Conservation (phyloP, 2,888 invertebrate species). For the Cheilosia scutellata region DNA sequence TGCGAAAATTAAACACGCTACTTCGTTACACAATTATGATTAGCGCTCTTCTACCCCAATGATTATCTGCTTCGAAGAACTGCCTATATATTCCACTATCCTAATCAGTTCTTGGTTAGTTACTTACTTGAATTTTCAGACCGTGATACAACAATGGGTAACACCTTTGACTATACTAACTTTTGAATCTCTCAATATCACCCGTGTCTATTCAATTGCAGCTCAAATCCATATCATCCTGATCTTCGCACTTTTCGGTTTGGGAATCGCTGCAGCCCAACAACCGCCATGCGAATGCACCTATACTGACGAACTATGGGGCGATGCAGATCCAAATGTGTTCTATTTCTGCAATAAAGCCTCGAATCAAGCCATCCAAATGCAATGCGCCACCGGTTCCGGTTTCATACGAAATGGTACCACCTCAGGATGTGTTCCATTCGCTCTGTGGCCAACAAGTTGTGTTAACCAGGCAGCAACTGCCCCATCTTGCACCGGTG, state of each 20-base stretch:
- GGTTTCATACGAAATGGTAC: conserved; percentile 40
- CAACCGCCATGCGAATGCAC: background rate
- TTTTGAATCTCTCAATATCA: background rate
- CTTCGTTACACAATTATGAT: background rate
- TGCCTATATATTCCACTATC: conserved; percentile 16
- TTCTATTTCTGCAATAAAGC: conserved; percentile 38
- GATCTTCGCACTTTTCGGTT: conserved; percentile 4
- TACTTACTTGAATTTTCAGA: background rate
- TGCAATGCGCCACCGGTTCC: conserved; percentile 2
- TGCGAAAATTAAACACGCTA: background rate
- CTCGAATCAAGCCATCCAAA: background rate
- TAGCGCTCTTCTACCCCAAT: background rate
- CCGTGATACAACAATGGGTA: conserved; percentile 5
- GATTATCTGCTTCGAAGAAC: background rate
- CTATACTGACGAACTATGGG: conserved; percentile 12
- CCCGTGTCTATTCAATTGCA: conserved; percentile 13
- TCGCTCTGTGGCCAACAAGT: conserved; percentile 39
- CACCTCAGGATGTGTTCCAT: conserved; percentile 52
- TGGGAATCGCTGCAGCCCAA: conserved; percentile 24
- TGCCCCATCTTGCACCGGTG: conserved; percentile 63
- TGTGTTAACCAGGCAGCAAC: conserved; percentile 63
- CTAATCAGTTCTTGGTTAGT: conserved; percentile 1
- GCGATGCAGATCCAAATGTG: conserved; percentile 27
- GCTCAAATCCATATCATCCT: conserved; percentile 22
- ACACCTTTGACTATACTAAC: background rate